Evolutionary conservation across 2,113 vertebrate species (phyloP).

Genomic region (Clarias gariepinus): DNA sequence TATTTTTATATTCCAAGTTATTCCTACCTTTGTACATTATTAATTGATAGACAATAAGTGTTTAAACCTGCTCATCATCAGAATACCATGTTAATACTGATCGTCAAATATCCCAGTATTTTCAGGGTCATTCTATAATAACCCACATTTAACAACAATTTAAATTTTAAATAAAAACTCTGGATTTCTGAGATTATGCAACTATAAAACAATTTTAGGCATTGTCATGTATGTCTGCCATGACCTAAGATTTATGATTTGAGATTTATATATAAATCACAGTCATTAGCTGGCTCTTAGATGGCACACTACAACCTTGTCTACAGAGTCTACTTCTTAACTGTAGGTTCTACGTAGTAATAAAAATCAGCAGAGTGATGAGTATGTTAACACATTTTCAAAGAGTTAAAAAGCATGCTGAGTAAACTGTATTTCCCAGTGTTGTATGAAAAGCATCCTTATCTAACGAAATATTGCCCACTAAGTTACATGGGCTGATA

Average conservation of each 20-base stretch:
- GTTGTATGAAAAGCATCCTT: background rate
- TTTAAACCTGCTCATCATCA: background rate
- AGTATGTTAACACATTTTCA: background rate
- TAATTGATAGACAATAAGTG: background rate
- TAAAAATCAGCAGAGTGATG: background rate
- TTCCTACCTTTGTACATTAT: background rate
- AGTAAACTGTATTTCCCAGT: background rate
- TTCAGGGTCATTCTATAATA: too few species aligned
- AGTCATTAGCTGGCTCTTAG: background rate
- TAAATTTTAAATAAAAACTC: background rate
- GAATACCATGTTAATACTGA: background rate
- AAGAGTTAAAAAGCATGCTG: background rate
- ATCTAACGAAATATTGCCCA: background rate
- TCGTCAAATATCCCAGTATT: background rate
- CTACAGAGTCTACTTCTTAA: background rate
- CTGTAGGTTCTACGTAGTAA: background rate
- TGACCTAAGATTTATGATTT: background rate
- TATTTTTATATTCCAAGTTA: background rate
- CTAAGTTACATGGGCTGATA: background rate
- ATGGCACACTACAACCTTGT: background rate
- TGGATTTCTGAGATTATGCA: background rate
- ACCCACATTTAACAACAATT: background rate
- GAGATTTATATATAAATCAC: background rate
- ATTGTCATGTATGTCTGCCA: background rate
- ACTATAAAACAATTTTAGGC: background rate